Base-by-base conservation (phyloP, 1,140 invertebrate genomes). In the Vanessa tameamea region DNA sequence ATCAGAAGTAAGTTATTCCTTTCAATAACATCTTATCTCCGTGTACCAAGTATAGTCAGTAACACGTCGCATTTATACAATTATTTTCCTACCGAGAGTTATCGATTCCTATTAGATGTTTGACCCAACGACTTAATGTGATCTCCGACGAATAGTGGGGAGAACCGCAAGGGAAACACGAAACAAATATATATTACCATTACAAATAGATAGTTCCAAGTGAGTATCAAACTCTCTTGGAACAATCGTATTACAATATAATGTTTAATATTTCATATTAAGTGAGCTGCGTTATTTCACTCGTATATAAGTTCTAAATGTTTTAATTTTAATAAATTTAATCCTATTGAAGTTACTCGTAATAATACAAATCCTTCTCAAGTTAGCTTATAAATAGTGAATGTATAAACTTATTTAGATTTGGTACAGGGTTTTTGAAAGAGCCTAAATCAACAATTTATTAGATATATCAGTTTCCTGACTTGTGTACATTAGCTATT, bases 401-500 rank as follows among this genome's bases (percentile, higher is more conserved):
- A 23, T 57, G 37, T 9, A 9, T 43, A 43, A 9, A 51, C 48
- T 43, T 26, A 26, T 15, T 13, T 61, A 13, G 31, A 61, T 61
- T 31, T 13, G 23, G 0, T 13, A 59, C 6, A 37, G 11, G 57
- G 57, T 5, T 26, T 61, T 13, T 70, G 47, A 75, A 55, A 37
- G 16, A 57, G 65, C 68, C 73, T 75, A 75, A 71, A 65, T 43
- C 37, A 71, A 75, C 68, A 66, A 61, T 71, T 75, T 74, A 55
- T 50, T 63, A 37, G 37, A 66, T 69, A 69, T 53, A 55, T 69
- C 16, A 47, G 48, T 61, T 69, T 69, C 12, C 20, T 47, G 23
- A n/a, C 31, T 47, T 59, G n/a, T 47, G 20, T 69, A 59, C 16
- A 68, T 68, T 55, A 59, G 8, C 55, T 59, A 59, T 59, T 59